Evolutionary conservation across 2,113 vertebrate species (phyloP), one percentile per base, ranked within the genome.

Genomic region (Saguinus imperator): DNA sequence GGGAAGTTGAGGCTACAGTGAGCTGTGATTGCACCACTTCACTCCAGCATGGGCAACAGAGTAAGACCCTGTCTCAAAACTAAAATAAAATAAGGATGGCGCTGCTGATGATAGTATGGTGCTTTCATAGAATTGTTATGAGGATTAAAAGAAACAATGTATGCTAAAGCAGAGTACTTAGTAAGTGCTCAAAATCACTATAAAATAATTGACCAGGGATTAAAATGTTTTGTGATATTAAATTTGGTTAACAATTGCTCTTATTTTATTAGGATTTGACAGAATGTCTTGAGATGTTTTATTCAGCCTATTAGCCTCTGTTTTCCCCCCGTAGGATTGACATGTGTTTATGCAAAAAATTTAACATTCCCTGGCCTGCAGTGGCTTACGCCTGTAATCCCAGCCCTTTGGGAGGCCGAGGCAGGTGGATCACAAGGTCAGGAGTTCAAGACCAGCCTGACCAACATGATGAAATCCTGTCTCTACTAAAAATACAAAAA

Each of bases 241-340:
- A 94, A 83, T 77, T 58, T 83, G 20, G 83, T 95, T 87, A 83
- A 83, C 18, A 84, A 55, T 52, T 37, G 25, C 70, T 89, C 16
- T 88, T n/a, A 77, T 43, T 89, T 64, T 82, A 45, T 48, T 77
- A 83, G n/a, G n/a, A 83, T 85, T 29, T 83, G 76, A 91, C 21
- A 87, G 20, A 79, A 55, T 91, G 87, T 70, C 45, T 91, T 72
- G 70, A 87, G 83, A 57, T 88, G 23, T 64, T 84, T 88, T 81
- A 76, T 73, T 64, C 45, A 75, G 37, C 29, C 45, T 66, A 80
- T 21, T 37, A 77, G 79, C 45, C 73, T 58, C 55, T 88, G 52
- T 97, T 91, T 84, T 68, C 21, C 25, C 61, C 29, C 57, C 37
- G 48, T 75, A 40, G 61, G 50, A 48, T 5, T 43, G 14, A 75